Base-by-base conservation (phyloP, 1,140 invertebrate species). In the Drosophila gunungcola region DNA sequence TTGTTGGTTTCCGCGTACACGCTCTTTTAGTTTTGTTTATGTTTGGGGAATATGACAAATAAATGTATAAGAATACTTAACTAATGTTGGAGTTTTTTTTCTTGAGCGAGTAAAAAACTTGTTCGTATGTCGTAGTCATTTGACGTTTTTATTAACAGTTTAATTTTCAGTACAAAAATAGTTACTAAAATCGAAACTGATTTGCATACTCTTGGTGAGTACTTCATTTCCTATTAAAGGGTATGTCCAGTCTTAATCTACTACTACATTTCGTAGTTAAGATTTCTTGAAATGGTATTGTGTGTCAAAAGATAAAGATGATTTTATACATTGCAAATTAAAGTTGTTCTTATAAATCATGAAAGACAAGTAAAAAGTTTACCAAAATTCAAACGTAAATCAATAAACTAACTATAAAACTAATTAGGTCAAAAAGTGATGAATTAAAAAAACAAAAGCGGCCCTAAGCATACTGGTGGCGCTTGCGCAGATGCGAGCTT, bases 381-480 rank as follows among this genome's bases (percentile, higher is more conserved):
- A 5, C 21, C 9, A 6, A n/a, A 16, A 48, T 9, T 29, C n/a
- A 38, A 56, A n/a, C 32, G 2, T 32, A 27, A 27, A 38, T 27
- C 34, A 29, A 29, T 29, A 51, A 13, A 12, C 46, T 29, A 61
- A 55, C 4, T 21, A 3, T 61, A 45, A 36, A 43, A 12, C 39
- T 45, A 43, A n/a, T 25, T 5, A 25, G n/a, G 6, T 29, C n/a
- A 21, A 53, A 11, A 13, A 9, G 29, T 32, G 27, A 46, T 49
- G n/a, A 52, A 16, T 27, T 51, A 10, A 10, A 12, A 38, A n/a
- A 7, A 29, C 4, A 13, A 29, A 21, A n/a, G 5, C 1, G 10
- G 13, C 9, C 21, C 42, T 77, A 86, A 0, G 2, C n/a, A 34
- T 43, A 41, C 0, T 81, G 43, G 42, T 86, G 82, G 10, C 78